These are phyloP conservation scores for Phrynocephalus guinanensis DNA, from an alignment of 2,797 vertebrate species.

Conservation along the genomic window DNA sequence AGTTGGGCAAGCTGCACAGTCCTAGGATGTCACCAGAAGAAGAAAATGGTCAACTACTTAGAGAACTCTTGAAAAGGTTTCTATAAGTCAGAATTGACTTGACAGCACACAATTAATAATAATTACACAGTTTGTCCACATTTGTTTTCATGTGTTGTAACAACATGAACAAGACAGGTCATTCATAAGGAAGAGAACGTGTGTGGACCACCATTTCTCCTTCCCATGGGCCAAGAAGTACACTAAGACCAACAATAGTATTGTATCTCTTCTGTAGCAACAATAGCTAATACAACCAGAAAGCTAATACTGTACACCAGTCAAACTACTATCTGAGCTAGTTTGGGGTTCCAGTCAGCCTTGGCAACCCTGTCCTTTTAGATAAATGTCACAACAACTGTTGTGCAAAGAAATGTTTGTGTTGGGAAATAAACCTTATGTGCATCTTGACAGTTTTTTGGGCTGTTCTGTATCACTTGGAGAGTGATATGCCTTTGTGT, in stretches of 20 bases:
- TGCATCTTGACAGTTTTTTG: not conserved
- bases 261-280: rapidly evolving
- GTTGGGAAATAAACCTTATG: constrained; percentile 41
- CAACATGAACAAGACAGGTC: too few relatives aligned
- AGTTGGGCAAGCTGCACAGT: too few relatives aligned
- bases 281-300: not conserved
- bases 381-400: not conserved
- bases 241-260: not conserved
- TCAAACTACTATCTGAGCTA: not conserved
- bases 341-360: not conserved
- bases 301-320: constrained; percentile 10
- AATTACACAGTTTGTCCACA: too few relatives aligned
- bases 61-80: too few relatives aligned
- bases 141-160: too few relatives aligned
- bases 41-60: too few relatives aligned
- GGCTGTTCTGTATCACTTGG: not conserved
- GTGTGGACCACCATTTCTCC: too few relatives aligned
- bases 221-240: too few relatives aligned
- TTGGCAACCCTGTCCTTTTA: not conserved
- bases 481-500: not conserved
- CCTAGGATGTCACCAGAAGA: too few relatives aligned
- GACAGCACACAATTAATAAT: too few relatives aligned
- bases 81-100: too few relatives aligned
- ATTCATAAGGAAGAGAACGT: too few relatives aligned
- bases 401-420: not conserved